Evolutionary conservation across 2,888 invertebrate genomes (phyloP).

Genomic region (Troides helena): DNA sequence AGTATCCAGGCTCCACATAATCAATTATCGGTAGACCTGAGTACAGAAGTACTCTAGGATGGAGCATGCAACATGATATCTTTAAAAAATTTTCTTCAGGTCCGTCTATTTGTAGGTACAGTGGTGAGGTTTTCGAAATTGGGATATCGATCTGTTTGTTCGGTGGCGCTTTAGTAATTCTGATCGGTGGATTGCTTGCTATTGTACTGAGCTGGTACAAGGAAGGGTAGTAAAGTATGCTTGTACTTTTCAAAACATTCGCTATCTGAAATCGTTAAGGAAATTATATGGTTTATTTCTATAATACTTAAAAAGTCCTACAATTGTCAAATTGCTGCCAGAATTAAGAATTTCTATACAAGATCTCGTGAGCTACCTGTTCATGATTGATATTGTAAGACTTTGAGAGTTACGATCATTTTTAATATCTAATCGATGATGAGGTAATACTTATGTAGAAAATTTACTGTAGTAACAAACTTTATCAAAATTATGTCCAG

Average conservation of each 20-base stretch:
- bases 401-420: too few species aligned
- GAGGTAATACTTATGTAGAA: too few species aligned
- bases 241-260: conserved; percentile 38
- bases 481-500: too few species aligned
- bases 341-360: too few species aligned
- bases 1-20: conserved; percentile 56
- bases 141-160: conserved; percentile 48
- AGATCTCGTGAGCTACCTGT: too few species aligned
- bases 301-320: too few species aligned
- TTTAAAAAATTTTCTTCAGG: conserved; percentile 51
- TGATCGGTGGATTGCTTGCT: conserved; percentile 48
- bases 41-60: conserved; percentile 60
- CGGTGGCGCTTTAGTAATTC: conserved; percentile 44
- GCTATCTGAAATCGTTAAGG: conserved; percentile 43
- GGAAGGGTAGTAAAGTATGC: conserved; percentile 56
- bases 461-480: too few species aligned
- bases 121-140: conserved; percentile 56
- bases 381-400: too few species aligned
- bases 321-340: too few species aligned
- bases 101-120: conserved; percentile 67
- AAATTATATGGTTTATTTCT: too few species aligned
- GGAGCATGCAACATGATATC: conserved; percentile 53
- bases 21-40: conserved; percentile 50
- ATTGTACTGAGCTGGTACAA: conserved; percentile 57
- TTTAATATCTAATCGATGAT: too few species aligned